Evolutionary conservation across 2,113 vertebrate species (phyloP).

Genomic region (Thamnaconus septentrionalis): DNA sequence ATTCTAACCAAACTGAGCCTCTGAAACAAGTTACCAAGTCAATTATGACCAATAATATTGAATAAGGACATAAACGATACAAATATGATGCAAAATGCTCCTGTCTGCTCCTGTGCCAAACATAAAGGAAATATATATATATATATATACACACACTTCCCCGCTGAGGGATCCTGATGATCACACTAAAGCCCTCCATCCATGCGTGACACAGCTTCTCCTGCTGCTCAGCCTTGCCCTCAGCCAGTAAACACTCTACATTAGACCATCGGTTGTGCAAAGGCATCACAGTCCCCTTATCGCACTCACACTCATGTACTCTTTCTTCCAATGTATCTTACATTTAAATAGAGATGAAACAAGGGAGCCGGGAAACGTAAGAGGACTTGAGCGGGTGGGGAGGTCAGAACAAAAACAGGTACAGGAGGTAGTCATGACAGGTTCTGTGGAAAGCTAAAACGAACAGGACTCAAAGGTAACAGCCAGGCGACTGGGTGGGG

Average conservation of each 20-base stretch:
- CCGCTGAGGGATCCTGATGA: conserved; percentile 35
- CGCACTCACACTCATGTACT: conserved; percentile 73
- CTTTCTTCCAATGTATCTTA: conserved; percentile 59
- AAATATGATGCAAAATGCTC: conserved; percentile 83
- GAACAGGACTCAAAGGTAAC: conserved; percentile 24
- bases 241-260: neutral
- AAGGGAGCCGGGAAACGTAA: conserved; percentile 57
- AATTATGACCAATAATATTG: conserved; percentile 76
- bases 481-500: conserved; percentile 74
- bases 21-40: conserved; percentile 77
- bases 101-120: conserved; percentile 77
- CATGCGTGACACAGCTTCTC: conserved; percentile 16
- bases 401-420: conserved; percentile 46
- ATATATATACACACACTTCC: conserved; percentile 65
- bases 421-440: conserved; percentile 73
- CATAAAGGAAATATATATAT: conserved; percentile 69
- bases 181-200: conserved; percentile 39
- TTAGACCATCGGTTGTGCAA: conserved; percentile 15
- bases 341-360: conserved; percentile 66
- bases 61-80: conserved; percentile 78
- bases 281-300: conserved; percentile 66
- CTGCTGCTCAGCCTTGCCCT: conserved; percentile 3
- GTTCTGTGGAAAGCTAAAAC: conserved; percentile 6
- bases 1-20: conserved; percentile 60
- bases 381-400: conserved; percentile 29